Evolutionary conservation across 2,797 vertebrate genomes (phyloP).

Genomic region (Argentina silus): DNA sequence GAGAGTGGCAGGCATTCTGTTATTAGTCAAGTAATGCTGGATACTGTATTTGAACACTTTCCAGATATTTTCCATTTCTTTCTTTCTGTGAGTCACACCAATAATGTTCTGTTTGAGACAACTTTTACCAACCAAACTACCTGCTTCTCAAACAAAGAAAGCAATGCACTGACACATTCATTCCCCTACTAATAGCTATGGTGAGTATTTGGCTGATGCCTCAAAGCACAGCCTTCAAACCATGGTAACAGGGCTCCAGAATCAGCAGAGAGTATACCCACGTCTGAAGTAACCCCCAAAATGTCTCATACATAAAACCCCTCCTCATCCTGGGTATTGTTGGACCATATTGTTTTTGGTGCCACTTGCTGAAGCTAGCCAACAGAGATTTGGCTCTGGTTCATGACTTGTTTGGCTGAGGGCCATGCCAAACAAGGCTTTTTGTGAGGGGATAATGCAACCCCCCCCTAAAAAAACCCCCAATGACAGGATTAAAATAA

Average conservation of each 20-base stretch:
- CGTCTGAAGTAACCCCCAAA: background rate
- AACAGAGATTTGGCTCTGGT: slow-evolving; percentile 37
- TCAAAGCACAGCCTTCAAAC: background rate
- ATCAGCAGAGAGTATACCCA: background rate
- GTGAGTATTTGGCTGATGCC: background rate
- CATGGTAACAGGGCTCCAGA: background rate
- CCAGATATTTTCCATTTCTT: too few relatives aligned
- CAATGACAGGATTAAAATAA: background rate
- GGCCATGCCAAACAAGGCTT: slow-evolving; percentile 33
- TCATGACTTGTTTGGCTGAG: slow-evolving; percentile 34
- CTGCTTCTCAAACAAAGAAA: background rate
- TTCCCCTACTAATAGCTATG: background rate
- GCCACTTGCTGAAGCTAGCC: slow-evolving; percentile 18
- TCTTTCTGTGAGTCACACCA: too few relatives aligned
- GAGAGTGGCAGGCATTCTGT: background rate
- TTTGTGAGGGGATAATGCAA: slow-evolving; percentile 30
- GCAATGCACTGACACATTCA: background rate
- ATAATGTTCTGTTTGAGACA: background rate
- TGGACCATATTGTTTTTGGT: background rate
- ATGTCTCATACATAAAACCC: slow-evolving; percentile 6
- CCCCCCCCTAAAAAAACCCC: slow-evolving; percentile 22
- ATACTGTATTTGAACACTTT: too few relatives aligned
- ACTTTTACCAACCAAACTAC: background rate
- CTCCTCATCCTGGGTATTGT: background rate
- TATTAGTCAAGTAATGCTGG: too few relatives aligned